These are phyloP conservation scores for Stratiolaelaps scimitus DNA, from an alignment of 1,140 invertebrate species.

Conservation along the genomic window DNA sequence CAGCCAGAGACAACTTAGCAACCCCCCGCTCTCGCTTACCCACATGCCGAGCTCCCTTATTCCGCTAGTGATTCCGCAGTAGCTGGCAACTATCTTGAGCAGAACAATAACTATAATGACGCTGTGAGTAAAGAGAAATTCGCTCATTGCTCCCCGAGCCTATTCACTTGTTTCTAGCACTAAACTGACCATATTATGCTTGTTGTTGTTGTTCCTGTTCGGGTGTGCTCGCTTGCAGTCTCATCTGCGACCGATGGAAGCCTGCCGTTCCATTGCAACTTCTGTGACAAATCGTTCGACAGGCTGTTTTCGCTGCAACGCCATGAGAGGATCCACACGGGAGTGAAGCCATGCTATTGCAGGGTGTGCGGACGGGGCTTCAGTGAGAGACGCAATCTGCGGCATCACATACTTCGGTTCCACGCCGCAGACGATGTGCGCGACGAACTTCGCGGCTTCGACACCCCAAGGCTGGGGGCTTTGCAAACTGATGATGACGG, in stretches of 20 bases:
- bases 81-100: too few relatives aligned
- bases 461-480: slow-evolving; percentile 8
- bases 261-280: slow-evolving; percentile 38
- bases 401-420: slow-evolving; percentile 43
- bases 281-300: slow-evolving; percentile 48
- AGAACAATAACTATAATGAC: too few relatives aligned
- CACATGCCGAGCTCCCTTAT: too few relatives aligned
- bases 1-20: too few relatives aligned
- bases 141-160: too few relatives aligned
- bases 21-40: too few relatives aligned
- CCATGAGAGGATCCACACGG: slow-evolving; percentile 42
- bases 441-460: slow-evolving; percentile 37
- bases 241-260: slow-evolving; percentile 25
- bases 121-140: too few relatives aligned
- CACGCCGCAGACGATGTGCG: slow-evolving; percentile 41
- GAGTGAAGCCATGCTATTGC: slow-evolving; percentile 43
- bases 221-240: too few relatives aligned
- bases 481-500: slow-evolving; percentile 23
- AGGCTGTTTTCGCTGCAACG: slow-evolving; percentile 44
- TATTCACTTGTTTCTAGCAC: too few relatives aligned
- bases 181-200: too few relatives aligned
- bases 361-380: slow-evolving; percentile 45
- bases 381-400: slow-evolving; percentile 43
- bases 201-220: too few relatives aligned
- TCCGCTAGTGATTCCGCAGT: too few relatives aligned